A percentile compares a stretch with the other conserved stretches of the same genome.
Evolutionary conservation across 2,797 vertebrate species (phyloP).

Genomic region (Tenualosa ilisha): DNA sequence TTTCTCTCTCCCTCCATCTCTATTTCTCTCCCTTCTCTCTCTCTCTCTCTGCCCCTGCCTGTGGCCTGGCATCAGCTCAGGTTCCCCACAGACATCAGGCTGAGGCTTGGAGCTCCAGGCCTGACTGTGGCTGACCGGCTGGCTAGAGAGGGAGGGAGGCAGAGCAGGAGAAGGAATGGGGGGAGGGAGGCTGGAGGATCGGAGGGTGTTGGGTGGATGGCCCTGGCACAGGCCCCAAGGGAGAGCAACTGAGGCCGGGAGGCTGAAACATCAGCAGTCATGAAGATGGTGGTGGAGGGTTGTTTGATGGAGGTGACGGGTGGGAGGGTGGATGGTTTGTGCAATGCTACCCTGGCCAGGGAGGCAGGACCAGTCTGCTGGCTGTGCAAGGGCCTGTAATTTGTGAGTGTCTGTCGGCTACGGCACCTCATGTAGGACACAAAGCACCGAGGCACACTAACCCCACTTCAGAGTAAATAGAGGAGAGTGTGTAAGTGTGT

Average conservation of each 20-base stretch:
- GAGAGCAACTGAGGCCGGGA: background rate
- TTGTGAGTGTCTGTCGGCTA: conserved; percentile 55
- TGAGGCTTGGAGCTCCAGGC: background rate
- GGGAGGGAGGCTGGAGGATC: background rate
- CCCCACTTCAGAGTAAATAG: background rate
- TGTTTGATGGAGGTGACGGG: conserved; percentile 34
- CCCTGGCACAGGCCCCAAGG: background rate
- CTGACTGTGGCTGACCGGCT: background rate
- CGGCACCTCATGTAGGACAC: conserved; percentile 40
- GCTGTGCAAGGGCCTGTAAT: conserved; percentile 61
- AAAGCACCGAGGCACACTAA: conserved; percentile 47
- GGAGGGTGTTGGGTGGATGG: background rate
- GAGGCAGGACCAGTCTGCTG: conserved; percentile 5
- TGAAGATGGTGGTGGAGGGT: background rate
- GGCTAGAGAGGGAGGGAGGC: background rate
- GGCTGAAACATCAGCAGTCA: background rate
- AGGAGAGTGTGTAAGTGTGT: background rate
- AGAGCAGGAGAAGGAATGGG: background rate
- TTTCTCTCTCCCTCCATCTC: background rate
- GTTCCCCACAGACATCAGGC: background rate
- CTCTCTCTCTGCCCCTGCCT: background rate
- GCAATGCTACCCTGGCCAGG: conserved; percentile 27
- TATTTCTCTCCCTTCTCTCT: background rate
- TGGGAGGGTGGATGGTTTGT: conserved; percentile 26
- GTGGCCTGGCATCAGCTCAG: conserved; percentile 5